Evolutionary conservation across 2,888 invertebrate species (phyloP), one percentile per base, ranked within the genome.

Genomic region (Diaprepes abbreviatus): DNA sequence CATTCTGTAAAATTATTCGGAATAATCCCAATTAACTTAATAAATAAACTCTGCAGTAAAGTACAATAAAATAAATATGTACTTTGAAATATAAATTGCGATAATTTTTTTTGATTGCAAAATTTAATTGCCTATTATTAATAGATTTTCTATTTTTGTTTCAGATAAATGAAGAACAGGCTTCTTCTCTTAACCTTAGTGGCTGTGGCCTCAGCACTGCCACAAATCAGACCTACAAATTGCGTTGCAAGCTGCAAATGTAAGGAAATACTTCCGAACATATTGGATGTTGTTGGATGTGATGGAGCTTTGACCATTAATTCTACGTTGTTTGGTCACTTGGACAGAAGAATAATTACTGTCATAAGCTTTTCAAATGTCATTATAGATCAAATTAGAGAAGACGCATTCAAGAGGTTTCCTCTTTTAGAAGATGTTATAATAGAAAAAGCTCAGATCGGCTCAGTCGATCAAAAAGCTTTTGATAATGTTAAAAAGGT

Each of bases 381-480:
- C 70, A 89, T 89, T 7, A 90, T 93, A 77, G 85, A 87, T 48
- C 87, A 87, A 64, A 86, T 93, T 74, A 89, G 90, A 75, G 88
- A 88, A 16, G 89, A 87, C 52, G 92, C 93, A 0, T 93, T 94
- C 85, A 87, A 88, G 71, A 90, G 89, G 3, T 85, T 93, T 58
- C 85, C 88, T 16, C 88, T 90, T 72, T 84, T 94, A 24, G 91
- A 90, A 74, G 87, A 90, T 16, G 88, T 93, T 0, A 89, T 91
- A 77, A 85, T 94, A 67, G 89, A 91, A 1, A 89, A 90, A 79
- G 90, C 91, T 68, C 89, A 88, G 64, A 86, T 93, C 19, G 88
- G 88, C 67, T 85, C 86, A 63, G 85, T 93, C 75, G 89, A 92
- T 76, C 89, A 91, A 0, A 89, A 92, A 75, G 90, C 91, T 1